Evolutionary conservation across 2,888 invertebrate species (phyloP), one percentile per base, ranked within the genome.

Genomic region (Drosophila maculinotata): DNA sequence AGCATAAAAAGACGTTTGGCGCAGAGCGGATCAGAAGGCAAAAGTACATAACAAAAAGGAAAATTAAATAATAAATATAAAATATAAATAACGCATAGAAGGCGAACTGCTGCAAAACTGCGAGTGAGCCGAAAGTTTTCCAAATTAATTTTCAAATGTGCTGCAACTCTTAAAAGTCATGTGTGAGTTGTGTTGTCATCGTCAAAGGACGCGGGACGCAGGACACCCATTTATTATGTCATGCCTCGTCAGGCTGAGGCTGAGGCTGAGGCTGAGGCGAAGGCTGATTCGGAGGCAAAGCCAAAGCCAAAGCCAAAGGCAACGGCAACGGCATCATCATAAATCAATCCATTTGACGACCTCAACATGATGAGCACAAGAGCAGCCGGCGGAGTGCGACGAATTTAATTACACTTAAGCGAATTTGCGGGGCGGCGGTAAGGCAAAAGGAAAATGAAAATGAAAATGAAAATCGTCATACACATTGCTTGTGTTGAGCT

Each of bases 11-110:
- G 47, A 59, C 45, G 42, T 33, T 33, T 33, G 31, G 31, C 31
- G 56, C 36, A 25, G 51, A 28, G 41, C n/a, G n/a, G n/a, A n/a
- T n/a, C 36, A 44, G 36, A 47, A 52, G 57, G 53, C 62, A 70
- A 78, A 83, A 80, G 84, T 80, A 80, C 86, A 75, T 58, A 79
- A 68, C 54, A 83, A 60, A 67, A 20, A 45, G 17, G 71, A 54
- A 86, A 84, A 81, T 81, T 85, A 87, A 81, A 81, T 81, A 81
- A 81, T 87, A 81, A 81, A 87, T 87, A 81, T 73, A 81, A 84
- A 86, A 79, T 81, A 74, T 77, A 73, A 74, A 87, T 72, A 79
- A 76, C 65, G 72, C 76, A 79, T 58, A 76, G 71, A 65, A 78
- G 56, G 84, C 58, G 66, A 74, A 51, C 51, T 51, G 70, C 30